A percentile compares a stretch with the other conserved stretches of the same genome.
Evolutionary conservation across 2,797 vertebrate species (phyloP).

Genomic region (Acrossocheilus wenchowensis): DNA sequence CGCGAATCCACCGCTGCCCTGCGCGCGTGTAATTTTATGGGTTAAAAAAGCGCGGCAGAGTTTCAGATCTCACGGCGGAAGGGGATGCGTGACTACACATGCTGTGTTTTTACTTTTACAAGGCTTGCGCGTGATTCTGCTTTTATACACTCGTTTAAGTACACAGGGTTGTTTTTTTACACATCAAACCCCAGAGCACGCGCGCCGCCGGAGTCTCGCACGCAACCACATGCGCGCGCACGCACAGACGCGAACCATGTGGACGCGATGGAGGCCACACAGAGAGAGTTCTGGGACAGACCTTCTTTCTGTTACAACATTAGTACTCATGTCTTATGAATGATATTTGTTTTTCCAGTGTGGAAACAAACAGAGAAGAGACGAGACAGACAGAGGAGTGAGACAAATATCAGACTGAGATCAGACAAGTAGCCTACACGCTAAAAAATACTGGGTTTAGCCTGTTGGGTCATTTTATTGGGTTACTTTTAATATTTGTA

Average conservation of each 20-base stretch:
- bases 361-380: background rate
- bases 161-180: constrained; percentile 70
- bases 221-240: constrained; percentile 60
- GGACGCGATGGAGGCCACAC: constrained; percentile 15
- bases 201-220: constrained; percentile 70
- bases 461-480: no score
- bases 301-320: background rate
- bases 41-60: constrained; percentile 61
- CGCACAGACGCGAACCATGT: constrained; percentile 6
- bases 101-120: constrained; percentile 77
- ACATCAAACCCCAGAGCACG: constrained; percentile 67
- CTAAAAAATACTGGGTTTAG: no score
- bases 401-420: background rate
- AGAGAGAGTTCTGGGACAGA: background rate
- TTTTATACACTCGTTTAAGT: constrained; percentile 75
- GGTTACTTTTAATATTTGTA: no score
- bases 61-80: constrained; percentile 54
- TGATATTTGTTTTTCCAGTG: background rate
- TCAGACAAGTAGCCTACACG: no score
- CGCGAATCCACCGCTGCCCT: constrained; percentile 53
- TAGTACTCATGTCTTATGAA: background rate
- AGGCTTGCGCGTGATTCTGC: constrained; percentile 73
- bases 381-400: background rate
- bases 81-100: constrained; percentile 76
- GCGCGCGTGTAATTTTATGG: constrained; percentile 62